These are phyloP conservation scores for Diadumene lineata DNA, from an alignment of 92 coral and sea anemone genomes.

Conservation along the genomic window DNA sequence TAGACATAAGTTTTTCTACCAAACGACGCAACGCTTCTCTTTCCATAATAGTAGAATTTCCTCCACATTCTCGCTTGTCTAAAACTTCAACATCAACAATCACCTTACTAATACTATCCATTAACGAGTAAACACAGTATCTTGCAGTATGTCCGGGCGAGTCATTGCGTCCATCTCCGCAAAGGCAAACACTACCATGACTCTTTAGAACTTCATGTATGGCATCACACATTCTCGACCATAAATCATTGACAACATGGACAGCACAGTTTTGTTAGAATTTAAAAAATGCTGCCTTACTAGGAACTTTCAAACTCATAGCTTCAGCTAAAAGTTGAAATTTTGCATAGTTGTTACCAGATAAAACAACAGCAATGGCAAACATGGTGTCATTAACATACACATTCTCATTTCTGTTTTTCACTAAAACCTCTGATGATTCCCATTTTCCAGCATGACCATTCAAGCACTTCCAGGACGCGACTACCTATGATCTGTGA, in stretches of 20 bases:
- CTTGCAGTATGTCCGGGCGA: conserved; percentile 24
- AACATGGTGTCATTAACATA: conserved; percentile 6
- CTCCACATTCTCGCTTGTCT: conserved; percentile 1
- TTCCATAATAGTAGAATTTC: neutral
- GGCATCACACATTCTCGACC: too few relatives aligned
- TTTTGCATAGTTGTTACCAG: too few relatives aligned
- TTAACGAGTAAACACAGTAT: conserved; percentile 25
- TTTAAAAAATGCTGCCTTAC: too few relatives aligned
- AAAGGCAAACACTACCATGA: too few relatives aligned
- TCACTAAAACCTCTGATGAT: conserved; percentile 46
- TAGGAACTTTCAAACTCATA: too few relatives aligned
- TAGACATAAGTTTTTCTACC: neutral
- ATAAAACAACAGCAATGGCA: too few relatives aligned
- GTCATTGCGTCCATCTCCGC: conserved; percentile 45
- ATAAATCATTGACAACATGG: neutral
- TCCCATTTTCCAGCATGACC: conserved; percentile 41
- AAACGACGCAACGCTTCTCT: neutral
- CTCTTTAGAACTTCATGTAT: neutral
- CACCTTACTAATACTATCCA: conserved; percentile 30
- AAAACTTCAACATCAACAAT: conserved; percentile 42
- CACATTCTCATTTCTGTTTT: neutral
- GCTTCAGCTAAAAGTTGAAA: too few relatives aligned
- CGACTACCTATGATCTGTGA: too few relatives aligned
- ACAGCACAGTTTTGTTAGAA: neutral
- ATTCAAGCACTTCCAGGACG: conserved; percentile 16